Conservation (phyloP, 2,888 invertebrate genomes). For the Patella caerulea region DNA sequence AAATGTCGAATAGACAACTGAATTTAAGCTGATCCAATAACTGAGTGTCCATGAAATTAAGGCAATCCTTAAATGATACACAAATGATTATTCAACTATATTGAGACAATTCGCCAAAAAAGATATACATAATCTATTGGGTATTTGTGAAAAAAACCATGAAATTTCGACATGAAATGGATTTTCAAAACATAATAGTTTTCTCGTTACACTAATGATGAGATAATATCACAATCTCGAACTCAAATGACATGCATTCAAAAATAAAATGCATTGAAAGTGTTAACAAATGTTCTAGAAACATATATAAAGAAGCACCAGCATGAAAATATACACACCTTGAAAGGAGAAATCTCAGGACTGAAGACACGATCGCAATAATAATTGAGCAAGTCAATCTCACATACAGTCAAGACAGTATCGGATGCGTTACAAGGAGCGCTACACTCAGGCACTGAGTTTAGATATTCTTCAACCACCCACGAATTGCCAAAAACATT, state of each 20-base stretch:
- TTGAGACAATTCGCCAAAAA: too few relatives aligned
- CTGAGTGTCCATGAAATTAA: not conserved
- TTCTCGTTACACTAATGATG: too few relatives aligned
- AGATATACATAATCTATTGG: too few relatives aligned
- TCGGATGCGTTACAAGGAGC: conserved; percentile 43
- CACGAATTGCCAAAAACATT: conserved; percentile 59
- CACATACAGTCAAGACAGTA: conserved; percentile 27
- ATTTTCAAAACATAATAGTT: too few relatives aligned
- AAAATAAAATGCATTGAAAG: too few relatives aligned
- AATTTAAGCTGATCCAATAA: not conserved
- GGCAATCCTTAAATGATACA: not conserved
- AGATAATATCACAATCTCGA: too few relatives aligned
- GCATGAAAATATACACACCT: conserved; percentile 29
- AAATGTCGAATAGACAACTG: not conserved
- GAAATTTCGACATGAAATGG: too few relatives aligned
- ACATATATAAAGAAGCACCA: too few relatives aligned
- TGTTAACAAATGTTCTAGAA: too few relatives aligned
- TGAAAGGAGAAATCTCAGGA: conserved; percentile 36
- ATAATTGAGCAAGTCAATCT: conserved; percentile 27
- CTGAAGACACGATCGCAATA: conserved; percentile 45
- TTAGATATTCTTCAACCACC: conserved; percentile 34
- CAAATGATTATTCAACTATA: too few relatives aligned
- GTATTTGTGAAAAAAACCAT: too few relatives aligned
- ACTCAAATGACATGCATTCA: too few relatives aligned
- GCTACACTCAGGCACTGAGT: conserved; percentile 40